A percentile compares a stretch with the other conserved stretches of the same genome.
phyloP scores from a whole-genome alignment of 1,140 invertebrate genomes.

The Pristionchus pacificus region DNA sequence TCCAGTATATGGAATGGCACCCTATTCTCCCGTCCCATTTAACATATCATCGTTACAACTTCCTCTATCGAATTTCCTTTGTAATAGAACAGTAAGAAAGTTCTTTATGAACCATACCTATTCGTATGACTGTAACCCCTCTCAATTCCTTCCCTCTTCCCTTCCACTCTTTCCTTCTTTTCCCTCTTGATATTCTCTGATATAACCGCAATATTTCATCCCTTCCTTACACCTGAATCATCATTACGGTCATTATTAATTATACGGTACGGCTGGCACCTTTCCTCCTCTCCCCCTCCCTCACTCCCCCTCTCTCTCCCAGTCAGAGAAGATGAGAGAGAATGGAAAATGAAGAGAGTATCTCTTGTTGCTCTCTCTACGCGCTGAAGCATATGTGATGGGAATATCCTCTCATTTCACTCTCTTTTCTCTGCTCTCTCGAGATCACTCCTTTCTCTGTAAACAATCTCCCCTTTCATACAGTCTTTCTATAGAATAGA shows the following conservation, averaged over 20 bases:
- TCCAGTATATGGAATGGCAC: not conserved
- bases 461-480: not conserved
- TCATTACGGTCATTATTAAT: slow-evolving; percentile 5
- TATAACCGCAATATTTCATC: slow-evolving; percentile 5
- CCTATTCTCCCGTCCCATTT: not conserved
- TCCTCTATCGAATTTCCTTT: slow-evolving; percentile 14
- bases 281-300: not conserved
- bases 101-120: too few relatives aligned
- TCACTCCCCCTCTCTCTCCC: too few relatives aligned
- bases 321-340: not conserved
- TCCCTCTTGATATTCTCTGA: slow-evolving; percentile 1
- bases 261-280: not conserved
- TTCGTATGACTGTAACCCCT: too few relatives aligned
- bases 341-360: not conserved
- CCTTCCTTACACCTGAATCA: not conserved
- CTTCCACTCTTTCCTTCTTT: not conserved
- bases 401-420: not conserved
- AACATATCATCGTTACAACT: not conserved
- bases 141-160: slow-evolving; percentile 14
- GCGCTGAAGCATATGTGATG: too few relatives aligned
- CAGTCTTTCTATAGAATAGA: too few relatives aligned
- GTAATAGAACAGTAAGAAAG: not conserved
- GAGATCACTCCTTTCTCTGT: not conserved
- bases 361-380: not conserved
- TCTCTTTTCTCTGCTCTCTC: not conserved